Conservation (phyloP, 2,888 invertebrate species). For the Brassicogethes aeneus region DNA sequence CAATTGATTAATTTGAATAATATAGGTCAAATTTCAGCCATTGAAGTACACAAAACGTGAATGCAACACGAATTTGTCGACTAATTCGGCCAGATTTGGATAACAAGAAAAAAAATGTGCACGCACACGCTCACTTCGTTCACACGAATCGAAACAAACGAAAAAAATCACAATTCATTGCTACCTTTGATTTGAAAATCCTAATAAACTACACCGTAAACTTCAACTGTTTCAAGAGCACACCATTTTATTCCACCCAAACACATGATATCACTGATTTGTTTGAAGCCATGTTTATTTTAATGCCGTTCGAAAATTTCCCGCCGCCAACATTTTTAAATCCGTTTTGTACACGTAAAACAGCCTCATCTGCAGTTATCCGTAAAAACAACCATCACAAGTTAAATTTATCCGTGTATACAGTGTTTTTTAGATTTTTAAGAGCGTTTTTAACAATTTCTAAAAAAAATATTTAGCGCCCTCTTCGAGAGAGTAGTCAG, state of each 20-base stretch:
- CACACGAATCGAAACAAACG: neutral
- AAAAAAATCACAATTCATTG: too few relatives aligned
- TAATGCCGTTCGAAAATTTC: slow-evolving; percentile 21
- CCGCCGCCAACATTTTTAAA: too few relatives aligned
- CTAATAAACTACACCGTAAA: slow-evolving; percentile 27
- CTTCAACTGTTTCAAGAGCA: slow-evolving; percentile 22
- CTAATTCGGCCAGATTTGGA: slow-evolving; percentile 3
- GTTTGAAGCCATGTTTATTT: slow-evolving; percentile 28
- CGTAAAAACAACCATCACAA: too few relatives aligned
- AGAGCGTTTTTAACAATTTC: too few relatives aligned
- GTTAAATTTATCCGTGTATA: too few relatives aligned
- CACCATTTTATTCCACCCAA: slow-evolving; percentile 43
- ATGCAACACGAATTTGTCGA: slow-evolving; percentile 9
- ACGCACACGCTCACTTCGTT: neutral
- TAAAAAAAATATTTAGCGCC: too few relatives aligned
- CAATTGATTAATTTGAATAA: slow-evolving; percentile 27
- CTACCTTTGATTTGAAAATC: slow-evolving; percentile 32
- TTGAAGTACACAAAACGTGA: slow-evolving; percentile 38
- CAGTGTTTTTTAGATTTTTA: too few relatives aligned
- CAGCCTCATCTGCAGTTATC: too few relatives aligned
- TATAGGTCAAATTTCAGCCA: slow-evolving; percentile 45
- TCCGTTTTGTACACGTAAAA: too few relatives aligned
- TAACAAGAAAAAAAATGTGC: slow-evolving; percentile 1
- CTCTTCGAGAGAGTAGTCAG: too few relatives aligned
- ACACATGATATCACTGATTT: slow-evolving; percentile 39